These are phyloP conservation scores for Eupithecia exiguata DNA, from an alignment of 2,888 invertebrate genomes.

Conservation along the genomic window DNA sequence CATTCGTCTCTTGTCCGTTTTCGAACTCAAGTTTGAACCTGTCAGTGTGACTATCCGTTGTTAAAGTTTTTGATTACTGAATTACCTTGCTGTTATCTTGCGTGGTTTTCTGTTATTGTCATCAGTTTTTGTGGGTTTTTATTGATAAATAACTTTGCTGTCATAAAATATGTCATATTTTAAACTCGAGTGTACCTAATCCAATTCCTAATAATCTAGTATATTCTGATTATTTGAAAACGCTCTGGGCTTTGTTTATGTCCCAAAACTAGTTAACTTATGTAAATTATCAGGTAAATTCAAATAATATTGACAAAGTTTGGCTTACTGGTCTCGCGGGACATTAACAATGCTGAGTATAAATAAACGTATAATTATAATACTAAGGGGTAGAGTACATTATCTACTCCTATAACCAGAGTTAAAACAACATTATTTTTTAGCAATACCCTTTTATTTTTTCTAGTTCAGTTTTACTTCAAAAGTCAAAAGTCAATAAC, in stretches of 20 bases:
- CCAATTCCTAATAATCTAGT: neutral
- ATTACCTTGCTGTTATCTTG: neutral
- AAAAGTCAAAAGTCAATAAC: no score
- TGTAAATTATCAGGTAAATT: constrained; percentile 45
- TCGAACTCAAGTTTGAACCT: neutral
- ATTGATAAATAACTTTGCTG: neutral
- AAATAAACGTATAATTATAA: no score
- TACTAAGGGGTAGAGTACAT: no score
- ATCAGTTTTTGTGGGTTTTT: neutral
- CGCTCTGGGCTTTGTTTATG: constrained; percentile 27
- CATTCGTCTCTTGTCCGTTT: neutral
- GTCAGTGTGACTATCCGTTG: no score
- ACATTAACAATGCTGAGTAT: constrained; percentile 25
- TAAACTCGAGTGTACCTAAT: neutral
- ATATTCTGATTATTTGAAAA: neutral
- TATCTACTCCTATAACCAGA: neutral
- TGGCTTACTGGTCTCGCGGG: constrained; percentile 20
- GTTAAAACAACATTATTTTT: neutral
- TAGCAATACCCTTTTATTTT: neutral
- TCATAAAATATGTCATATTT: neutral
- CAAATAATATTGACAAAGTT: constrained; percentile 37
- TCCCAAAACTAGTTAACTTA: constrained; percentile 46
- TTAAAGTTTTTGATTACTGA: neutral
- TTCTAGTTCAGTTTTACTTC: neutral
- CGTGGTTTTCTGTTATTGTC: neutral